Percentiles rank a stretch among this genome's conserved stretches.
These are phyloP conservation scores for Tamandua tetradactyla DNA, from an alignment of 2,797 vertebrate species.

Conservation along the genomic window DNA sequence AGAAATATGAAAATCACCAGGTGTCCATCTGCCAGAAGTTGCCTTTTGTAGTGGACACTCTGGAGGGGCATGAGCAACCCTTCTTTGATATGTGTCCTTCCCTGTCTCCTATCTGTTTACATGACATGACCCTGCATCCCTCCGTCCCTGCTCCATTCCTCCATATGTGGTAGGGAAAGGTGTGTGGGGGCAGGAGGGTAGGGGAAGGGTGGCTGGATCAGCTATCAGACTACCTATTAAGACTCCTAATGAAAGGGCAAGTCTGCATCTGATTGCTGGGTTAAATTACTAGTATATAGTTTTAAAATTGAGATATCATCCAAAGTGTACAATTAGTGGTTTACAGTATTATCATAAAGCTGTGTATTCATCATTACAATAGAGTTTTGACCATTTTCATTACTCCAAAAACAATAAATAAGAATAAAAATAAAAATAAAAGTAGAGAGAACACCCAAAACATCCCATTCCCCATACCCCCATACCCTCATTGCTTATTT, in stretches of 20 bases:
- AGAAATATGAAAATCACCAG: neutral
- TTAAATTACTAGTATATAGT: neutral
- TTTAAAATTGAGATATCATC: too few relatives aligned
- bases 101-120: neutral
- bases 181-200: fast-evolving
- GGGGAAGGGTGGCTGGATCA: neutral
- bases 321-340: too few relatives aligned
- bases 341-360: too few relatives aligned
- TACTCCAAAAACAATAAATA: too few relatives aligned
- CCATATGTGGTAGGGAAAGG: neutral
- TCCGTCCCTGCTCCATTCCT: neutral
- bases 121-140: neutral
- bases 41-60: neutral
- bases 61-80: neutral
- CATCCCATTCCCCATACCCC: too few relatives aligned
- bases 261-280: neutral
- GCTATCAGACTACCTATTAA: neutral
- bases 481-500: too few relatives aligned
- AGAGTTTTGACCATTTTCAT: too few relatives aligned
- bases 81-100: neutral
- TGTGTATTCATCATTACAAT: too few relatives aligned
- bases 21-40: neutral
- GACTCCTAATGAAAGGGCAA: neutral
- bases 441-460: too few relatives aligned
- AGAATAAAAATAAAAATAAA: too few relatives aligned